Evolutionary conservation across 2,888 invertebrate genomes (phyloP).

Genomic region (Anorthoa munda): DNA sequence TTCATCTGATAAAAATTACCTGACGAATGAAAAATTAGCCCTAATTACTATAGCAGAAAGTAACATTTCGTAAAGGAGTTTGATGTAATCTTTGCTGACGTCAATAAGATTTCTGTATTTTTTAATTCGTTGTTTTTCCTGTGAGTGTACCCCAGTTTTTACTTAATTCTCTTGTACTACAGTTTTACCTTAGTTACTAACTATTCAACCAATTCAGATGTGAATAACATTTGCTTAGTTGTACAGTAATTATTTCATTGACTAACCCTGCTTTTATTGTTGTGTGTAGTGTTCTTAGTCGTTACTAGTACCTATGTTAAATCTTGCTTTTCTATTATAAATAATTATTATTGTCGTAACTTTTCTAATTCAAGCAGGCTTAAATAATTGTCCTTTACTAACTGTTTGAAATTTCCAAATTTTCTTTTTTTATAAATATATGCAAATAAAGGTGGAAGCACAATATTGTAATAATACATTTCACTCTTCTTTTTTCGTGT

Average conservation of each 20-base stretch:
- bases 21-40: no score
- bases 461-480: constrained; percentile 11
- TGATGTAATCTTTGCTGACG: neutral
- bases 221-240: constrained; percentile 14
- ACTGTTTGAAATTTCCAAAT: neutral
- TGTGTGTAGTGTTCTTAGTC: constrained; percentile 52
- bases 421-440: neutral
- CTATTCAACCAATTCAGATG: neutral
- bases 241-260: constrained; percentile 1
- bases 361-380: neutral
- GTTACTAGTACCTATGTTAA: neutral
- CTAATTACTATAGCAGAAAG: no score
- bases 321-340: neutral
- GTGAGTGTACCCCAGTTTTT: constrained; percentile 27
- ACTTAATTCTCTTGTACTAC: constrained; percentile 31
- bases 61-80: neutral
- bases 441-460: constrained; percentile 15
- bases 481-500: no score
- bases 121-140: constrained; percentile 15
- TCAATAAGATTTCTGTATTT: neutral
- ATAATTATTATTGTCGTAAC: no score
- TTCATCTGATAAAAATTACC: no score
- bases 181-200: constrained; percentile 26
- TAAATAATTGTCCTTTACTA: no score
- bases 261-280: constrained; percentile 71